Base-by-base conservation (phyloP, 2,797 vertebrate species). In the Hippocampus kuda region DNA sequence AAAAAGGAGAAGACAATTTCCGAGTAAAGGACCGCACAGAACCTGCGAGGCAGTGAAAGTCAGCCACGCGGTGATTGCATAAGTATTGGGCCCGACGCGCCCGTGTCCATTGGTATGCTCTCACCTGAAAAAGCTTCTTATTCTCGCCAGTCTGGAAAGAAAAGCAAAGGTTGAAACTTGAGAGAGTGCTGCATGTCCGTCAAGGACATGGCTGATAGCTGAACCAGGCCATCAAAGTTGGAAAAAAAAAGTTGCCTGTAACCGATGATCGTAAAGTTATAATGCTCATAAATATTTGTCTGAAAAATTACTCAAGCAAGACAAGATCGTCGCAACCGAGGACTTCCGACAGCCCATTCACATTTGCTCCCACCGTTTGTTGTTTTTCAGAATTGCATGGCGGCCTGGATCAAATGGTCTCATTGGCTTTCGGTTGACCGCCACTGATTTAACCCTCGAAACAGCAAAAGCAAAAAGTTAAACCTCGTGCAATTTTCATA, bases 1-100 rank as follows among this genome's bases (percentile, higher is more conserved):
- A 62, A 22, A 34, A 22, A 41, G 60, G 34, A 42, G 60, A 62
- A 62, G 60, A 38, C 60, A 62, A 62, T 62, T 62, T 62, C 38
- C 38, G 9, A 62, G 34, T 62, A 41, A 62, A 38, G 60, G 60
- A 62, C 34, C 41, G 34, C 38, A 38, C 20, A 62, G 60, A 38
- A 18, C 34, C 34, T n/a, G 60, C 22, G 34, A 41, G 60, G 60
- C 34, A 41, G 34, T 4, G 60, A n/a, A 41, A 22, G 60, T 62
- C 60, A 18, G 60, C 60, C 20, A 1, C 6, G 1, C 60, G 11
- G 60, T 62, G 60, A 62, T 38, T 62, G 60, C 60, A 62, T n/a
- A 62, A 62, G 60, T 42, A 42, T n/a, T 24, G 22, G 10, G 9
- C 51, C 51, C 22, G 22, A 18, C 57, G 18, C 16, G 7, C 15